Conservation (phyloP, 2,888 invertebrate genomes). For the Luffia ferchaultella region DNA sequence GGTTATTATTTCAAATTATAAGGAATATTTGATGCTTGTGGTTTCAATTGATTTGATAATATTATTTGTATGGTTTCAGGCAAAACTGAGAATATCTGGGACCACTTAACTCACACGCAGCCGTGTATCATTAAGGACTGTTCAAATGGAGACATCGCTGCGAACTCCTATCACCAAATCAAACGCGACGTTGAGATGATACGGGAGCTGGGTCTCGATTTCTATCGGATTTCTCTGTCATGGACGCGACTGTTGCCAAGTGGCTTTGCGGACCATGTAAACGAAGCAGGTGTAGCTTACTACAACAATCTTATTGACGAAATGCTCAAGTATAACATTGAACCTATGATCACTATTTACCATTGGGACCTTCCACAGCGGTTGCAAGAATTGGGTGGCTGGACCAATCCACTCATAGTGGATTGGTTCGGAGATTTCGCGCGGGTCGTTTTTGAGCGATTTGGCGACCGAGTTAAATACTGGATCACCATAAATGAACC, state of each 20-base stretch:
- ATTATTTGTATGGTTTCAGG: conserved; percentile 20
- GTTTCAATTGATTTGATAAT: neutral
- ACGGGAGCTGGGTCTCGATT: conserved; percentile 15
- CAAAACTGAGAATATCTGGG: conserved; percentile 8
- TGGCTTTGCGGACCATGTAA: conserved; percentile 63
- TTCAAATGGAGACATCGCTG: conserved; percentile 3
- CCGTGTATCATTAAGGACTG: neutral
- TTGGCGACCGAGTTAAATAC: conserved; percentile 48
- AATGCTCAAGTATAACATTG: conserved; percentile 63
- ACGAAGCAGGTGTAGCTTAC: conserved; percentile 28
- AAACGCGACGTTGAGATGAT: conserved; percentile 10
- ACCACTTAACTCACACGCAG: conserved; percentile 2
- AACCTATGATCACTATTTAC: conserved; percentile 64
- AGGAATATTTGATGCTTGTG: neutral
- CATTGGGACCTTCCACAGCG: conserved; percentile 61
- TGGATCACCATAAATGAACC: conserved; percentile 70
- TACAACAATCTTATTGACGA: conserved; percentile 60
- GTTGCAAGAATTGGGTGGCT: conserved; percentile 62
- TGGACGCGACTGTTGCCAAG: conserved; percentile 72
- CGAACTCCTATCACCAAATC: conserved; percentile 7
- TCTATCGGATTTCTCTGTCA: conserved; percentile 68
- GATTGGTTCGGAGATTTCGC: conserved; percentile 55
- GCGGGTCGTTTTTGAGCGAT: conserved; percentile 34
- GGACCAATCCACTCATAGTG: conserved; percentile 42
- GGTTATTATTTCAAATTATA: conserved; percentile 25